Evolutionary conservation across 2,888 invertebrate genomes (phyloP), one percentile per base, ranked within the genome.

Genomic region (Aphidius colemani): DNA sequence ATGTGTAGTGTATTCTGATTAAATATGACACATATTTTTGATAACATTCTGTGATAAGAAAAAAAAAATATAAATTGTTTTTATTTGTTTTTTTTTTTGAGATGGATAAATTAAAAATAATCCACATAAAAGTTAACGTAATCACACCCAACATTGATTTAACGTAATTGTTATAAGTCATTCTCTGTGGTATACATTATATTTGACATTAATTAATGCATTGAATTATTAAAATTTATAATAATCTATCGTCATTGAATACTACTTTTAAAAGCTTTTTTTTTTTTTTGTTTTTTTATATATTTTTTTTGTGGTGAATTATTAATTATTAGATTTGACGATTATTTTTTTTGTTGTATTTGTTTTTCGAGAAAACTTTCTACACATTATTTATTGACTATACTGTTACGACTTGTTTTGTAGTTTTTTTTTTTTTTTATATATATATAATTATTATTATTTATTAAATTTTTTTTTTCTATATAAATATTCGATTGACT

Each of bases 401-500:
- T n/a, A 78, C 69, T 68, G 71, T 77, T 76, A 78, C 71, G 70
- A 73, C 70, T 68, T 68, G 65, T 66, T 67, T 57, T 63, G 63
- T 60, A 61, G 65, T 58, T 3, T 11, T 57, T 46, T 46, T 46
- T 46, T 10, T 46, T 46, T 46, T 46, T 39, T 46, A 46, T 40
- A 46, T 45, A n/a, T 57, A 57, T 57, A 30, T 40, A 75, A 30
- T 30, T 30, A 30, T 30, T 30, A 30, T 71, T 68, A 67, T 65
- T 66, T 67, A 56, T 63, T 65, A 62, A 61, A 65, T 58, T 3
- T 11, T 57, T 46, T 46, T 46, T 46, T 46, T 41, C 46, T 45
- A 30, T 57, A 57, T 57, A 30, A 40, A 75, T 76, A 75, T 77
- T 78, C 77, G 75, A 78, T 78, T 78, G 78, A 78, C 78, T 78